A percentile compares a stretch with the other conserved stretches of the same genome.
These are phyloP conservation scores for Matsumyia berberina DNA, from an alignment of 2,888 invertebrate species.

Conservation along the genomic window DNA sequence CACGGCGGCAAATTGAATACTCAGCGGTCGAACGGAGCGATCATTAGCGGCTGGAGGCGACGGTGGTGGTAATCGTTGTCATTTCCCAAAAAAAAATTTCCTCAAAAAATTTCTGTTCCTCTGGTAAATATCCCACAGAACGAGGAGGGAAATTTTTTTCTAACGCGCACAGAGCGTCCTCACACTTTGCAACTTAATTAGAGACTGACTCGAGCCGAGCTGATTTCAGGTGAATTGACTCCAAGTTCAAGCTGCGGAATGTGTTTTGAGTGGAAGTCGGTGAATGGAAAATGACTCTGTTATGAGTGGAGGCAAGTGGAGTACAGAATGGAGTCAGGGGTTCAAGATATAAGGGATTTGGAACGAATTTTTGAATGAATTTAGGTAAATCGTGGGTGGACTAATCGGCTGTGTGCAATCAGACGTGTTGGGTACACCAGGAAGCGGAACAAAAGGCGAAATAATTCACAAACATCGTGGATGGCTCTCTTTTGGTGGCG, in stretches of 20 bases:
- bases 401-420: neutral
- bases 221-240: neutral
- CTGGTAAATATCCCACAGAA: constrained; percentile 17
- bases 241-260: constrained; percentile 12
- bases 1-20: constrained; percentile 52
- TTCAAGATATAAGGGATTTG: neutral
- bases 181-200: constrained; percentile 15
- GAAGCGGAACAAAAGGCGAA: neutral
- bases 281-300: neutral
- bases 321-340: neutral
- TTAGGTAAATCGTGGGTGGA: neutral
- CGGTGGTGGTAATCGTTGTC: constrained; percentile 13
- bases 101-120: constrained; percentile 1
- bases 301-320: constrained; percentile 21
- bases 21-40: constrained; percentile 48
- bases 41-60: constrained; percentile 33
- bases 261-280: constrained; percentile 1
- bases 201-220: constrained; percentile 22
- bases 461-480: neutral
- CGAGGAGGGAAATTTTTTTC: constrained; percentile 5
- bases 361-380: neutral
- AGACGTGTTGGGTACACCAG: neutral
- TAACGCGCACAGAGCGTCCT: neutral
- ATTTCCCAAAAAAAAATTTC: neutral
- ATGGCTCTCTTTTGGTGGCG: neutral